Conservation (phyloP, 2,797 vertebrate genomes). For the Phrynocephalus forsythii region DNA sequence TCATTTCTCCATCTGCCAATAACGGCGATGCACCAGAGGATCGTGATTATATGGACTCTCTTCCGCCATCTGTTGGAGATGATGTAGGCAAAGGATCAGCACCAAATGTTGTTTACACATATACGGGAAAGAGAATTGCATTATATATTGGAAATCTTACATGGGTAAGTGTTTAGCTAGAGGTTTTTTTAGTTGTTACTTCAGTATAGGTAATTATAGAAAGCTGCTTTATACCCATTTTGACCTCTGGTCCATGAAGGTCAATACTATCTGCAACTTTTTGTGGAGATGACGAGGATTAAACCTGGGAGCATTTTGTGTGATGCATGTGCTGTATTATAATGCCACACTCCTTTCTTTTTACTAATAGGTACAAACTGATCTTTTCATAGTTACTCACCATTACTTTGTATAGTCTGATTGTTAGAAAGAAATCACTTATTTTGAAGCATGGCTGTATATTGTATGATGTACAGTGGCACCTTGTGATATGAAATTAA, state of each 20-base stretch:
- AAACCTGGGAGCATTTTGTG: not conserved
- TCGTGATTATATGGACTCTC: slow-evolving; percentile 94
- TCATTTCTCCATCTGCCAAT: slow-evolving; percentile 98
- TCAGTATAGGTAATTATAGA: not conserved
- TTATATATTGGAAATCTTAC: slow-evolving; percentile 98
- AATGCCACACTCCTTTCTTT: not conserved
- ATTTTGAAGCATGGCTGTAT: not conserved
- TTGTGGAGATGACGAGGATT: not conserved
- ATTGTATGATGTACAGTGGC: no score
- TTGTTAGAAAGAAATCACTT: not conserved
- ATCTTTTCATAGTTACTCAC: not conserved
- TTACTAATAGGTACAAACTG: not conserved
- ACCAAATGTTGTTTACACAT: slow-evolving; percentile 93
- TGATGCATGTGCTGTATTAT: not conserved
- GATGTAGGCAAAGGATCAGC: slow-evolving; percentile 93
- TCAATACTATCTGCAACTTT: not conserved
- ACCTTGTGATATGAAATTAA: no score
- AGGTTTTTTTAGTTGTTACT: not conserved
- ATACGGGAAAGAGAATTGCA: slow-evolving; percentile 96
- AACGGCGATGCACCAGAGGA: slow-evolving; percentile 99
- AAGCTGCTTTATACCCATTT: not conserved
- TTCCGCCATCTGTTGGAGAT: slow-evolving; percentile 89
- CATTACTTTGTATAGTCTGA: not conserved
- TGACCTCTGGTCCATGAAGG: no score
- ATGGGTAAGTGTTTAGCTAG: slow-evolving; percentile 84